Evolutionary conservation across 2,797 vertebrate species (phyloP).

Genomic region (Melopsittacus undulatus): DNA sequence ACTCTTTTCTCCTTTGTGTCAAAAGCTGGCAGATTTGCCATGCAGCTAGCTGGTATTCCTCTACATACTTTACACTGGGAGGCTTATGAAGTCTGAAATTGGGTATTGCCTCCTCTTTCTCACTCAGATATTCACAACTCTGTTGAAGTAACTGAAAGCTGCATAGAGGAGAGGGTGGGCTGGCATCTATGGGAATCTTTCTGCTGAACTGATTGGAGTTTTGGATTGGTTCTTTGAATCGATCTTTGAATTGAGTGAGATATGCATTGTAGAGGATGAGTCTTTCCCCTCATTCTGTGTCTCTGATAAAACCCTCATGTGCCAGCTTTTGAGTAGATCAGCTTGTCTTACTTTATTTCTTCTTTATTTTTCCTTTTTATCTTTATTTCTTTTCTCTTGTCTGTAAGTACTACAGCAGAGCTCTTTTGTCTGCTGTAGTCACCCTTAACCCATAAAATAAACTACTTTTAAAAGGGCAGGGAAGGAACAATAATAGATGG

Average conservation of each 20-base stretch:
- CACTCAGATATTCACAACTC: neutral
- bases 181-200: neutral
- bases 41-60: neutral
- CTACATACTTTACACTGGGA: neutral
- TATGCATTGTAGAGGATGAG: neutral
- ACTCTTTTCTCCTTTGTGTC: neutral
- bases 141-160: neutral
- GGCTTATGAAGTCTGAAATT: neutral
- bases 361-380: slow-evolving; percentile 32
- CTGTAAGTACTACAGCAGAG: neutral
- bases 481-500: slow-evolving; percentile 42
- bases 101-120: neutral
- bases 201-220: neutral
- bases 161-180: neutral
- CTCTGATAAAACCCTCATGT: slow-evolving; percentile 13
- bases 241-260: neutral
- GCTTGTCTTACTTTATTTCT: slow-evolving; percentile 4
- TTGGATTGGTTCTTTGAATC: neutral
- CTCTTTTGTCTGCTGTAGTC: slow-evolving; percentile 26
- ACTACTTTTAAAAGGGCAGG: slow-evolving; percentile 28
- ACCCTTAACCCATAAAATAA: slow-evolving; percentile 50
- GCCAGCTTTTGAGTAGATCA: neutral
- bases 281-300: neutral
- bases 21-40: neutral
- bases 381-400: neutral